Conservation (phyloP, 2,888 invertebrate species). For the Pheosia tremula region DNA sequence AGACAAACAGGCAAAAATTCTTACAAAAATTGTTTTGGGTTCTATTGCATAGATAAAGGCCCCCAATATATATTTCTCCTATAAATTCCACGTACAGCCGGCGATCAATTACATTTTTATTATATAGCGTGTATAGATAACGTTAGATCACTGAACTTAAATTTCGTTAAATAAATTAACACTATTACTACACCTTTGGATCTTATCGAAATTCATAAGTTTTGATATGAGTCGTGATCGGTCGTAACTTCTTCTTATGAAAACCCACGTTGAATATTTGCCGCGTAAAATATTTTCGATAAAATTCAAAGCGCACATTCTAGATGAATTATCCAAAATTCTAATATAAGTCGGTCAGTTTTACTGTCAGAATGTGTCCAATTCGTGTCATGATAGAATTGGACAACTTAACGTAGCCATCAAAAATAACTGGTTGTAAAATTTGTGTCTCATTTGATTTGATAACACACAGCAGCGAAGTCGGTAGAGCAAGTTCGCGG, state of each 20-base stretch:
- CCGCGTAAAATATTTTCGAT: slow-evolving; percentile 13
- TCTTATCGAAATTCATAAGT: slow-evolving; percentile 15
- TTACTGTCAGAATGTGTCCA: slow-evolving; percentile 46
- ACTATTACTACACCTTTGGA: too few relatives aligned
- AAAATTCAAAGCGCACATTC: slow-evolving; percentile 4
- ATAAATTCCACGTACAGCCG: too few relatives aligned
- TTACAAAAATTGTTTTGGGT: too few relatives aligned
- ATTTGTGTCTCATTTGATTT: slow-evolving; percentile 41
- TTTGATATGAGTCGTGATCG: slow-evolving; percentile 17
- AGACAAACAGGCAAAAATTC: too few relatives aligned
- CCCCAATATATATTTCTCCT: too few relatives aligned
- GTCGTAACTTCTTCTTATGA: slow-evolving; percentile 20
- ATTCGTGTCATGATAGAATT: slow-evolving; percentile 56
- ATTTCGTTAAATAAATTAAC: too few relatives aligned
- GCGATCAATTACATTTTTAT: too few relatives aligned
- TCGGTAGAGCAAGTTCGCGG: slow-evolving; percentile 16
- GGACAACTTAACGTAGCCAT: slow-evolving; percentile 53
- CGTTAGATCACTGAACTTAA: too few relatives aligned
- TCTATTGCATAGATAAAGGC: too few relatives aligned
- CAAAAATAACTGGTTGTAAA: slow-evolving; percentile 59
- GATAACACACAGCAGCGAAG: slow-evolving; percentile 38
- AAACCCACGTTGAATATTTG: slow-evolving; percentile 11
- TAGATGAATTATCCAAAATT: slow-evolving; percentile 18
- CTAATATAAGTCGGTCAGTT: slow-evolving; percentile 28
- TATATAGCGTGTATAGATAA: too few relatives aligned